phyloP scores from a whole-genome alignment of 2,113 vertebrate genomes.

The Dipodomys ordii region DNA sequence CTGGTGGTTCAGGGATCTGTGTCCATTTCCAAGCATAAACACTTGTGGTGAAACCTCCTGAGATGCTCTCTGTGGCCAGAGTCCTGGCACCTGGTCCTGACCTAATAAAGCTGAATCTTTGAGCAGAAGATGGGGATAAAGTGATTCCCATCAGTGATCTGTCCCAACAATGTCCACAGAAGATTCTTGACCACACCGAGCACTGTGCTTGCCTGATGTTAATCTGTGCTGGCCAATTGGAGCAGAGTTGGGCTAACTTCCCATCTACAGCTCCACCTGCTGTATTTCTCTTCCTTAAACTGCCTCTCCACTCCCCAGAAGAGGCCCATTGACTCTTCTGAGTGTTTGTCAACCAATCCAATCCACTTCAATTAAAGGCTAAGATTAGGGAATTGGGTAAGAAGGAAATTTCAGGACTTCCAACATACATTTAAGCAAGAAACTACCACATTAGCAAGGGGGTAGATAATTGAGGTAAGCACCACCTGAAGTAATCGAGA shows the following conservation, averaged over 20 bases:
- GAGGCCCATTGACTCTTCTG: not conserved
- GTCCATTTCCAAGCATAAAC: too few species aligned
- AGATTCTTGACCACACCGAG: not conserved
- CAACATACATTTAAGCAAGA: not conserved
- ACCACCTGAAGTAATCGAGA: slow-evolving; percentile 18
- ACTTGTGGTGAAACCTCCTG: not conserved
- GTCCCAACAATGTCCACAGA: not conserved
- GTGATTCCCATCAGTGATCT: not conserved
- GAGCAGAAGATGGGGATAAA: not conserved
- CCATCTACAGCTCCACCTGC: not conserved
- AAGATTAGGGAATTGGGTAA: not conserved
- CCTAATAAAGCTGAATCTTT: not conserved
- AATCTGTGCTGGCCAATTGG: not conserved
- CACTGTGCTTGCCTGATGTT: not conserved
- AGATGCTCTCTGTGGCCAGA: not conserved
- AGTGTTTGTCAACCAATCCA: not conserved
- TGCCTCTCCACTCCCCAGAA: not conserved
- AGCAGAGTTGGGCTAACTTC: not conserved
- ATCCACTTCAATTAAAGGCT: not conserved
- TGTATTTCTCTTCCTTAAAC: not conserved
- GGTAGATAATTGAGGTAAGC: not conserved
- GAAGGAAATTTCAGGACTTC: not conserved
- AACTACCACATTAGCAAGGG: not conserved
- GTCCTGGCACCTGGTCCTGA: not conserved
- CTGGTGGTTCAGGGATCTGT: not conserved